Evolutionary conservation across 2,888 invertebrate species (phyloP).

Genomic region (Allygus modestus): DNA sequence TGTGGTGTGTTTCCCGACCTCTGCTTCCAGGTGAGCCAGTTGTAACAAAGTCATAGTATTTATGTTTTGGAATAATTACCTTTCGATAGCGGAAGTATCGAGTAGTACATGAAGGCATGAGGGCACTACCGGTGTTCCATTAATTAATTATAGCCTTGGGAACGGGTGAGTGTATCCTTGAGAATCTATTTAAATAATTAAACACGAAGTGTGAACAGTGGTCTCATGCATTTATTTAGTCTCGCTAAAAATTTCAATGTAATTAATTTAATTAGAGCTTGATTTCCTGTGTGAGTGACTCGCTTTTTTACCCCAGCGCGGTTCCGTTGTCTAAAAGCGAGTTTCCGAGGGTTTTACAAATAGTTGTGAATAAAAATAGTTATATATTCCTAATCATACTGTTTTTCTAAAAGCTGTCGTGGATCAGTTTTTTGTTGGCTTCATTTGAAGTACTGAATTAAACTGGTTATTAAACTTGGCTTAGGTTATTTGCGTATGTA

Average conservation of each 20-base stretch:
- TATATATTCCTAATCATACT: too few species aligned
- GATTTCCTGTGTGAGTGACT: neutral
- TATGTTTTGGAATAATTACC: neutral
- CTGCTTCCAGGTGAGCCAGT: neutral
- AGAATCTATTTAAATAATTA: slow-evolving; percentile 8
- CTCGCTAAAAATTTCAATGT: neutral
- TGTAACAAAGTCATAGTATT: neutral
- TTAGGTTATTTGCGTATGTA: too few species aligned
- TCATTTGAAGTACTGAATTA: too few species aligned
- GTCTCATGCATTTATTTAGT: slow-evolving; percentile 2
- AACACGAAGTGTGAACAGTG: neutral
- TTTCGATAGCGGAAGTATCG: neutral
- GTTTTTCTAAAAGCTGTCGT: too few species aligned
- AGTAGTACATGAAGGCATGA: neutral
- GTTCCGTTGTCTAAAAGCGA: too few species aligned
- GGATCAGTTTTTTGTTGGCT: too few species aligned
- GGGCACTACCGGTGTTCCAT: neutral
- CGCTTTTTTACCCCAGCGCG: too few species aligned
- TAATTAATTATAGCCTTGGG: neutral
- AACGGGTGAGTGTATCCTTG: neutral
- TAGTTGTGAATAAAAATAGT: too few species aligned
- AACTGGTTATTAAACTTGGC: too few species aligned
- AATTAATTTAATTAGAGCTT: neutral
- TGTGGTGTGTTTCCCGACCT: neutral
- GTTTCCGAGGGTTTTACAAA: too few species aligned